A percentile compares a stretch with the other conserved stretches of the same genome.
Conservation (phyloP, 2,888 invertebrate genomes). For the Parascotia fuliginaria region DNA sequence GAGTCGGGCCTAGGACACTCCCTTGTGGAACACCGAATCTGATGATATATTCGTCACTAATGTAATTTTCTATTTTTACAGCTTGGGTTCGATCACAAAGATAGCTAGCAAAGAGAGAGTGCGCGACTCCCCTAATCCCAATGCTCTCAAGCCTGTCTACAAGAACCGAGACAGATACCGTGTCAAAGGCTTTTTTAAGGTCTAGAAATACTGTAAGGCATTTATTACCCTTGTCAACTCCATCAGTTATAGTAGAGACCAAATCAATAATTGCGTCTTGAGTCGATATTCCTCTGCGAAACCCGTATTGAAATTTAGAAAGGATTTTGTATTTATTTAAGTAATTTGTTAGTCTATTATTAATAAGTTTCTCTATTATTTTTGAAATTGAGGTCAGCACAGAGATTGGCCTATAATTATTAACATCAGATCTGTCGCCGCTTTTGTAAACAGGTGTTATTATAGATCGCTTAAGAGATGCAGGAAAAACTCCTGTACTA, state of each 20-base stretch:
- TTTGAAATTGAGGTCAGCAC: too few species aligned
- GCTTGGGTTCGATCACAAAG: background rate
- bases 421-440: constrained; percentile 18
- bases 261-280: constrained; percentile 3
- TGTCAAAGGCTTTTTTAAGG: constrained; percentile 3
- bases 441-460: constrained; percentile 23
- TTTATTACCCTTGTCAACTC: constrained; percentile 10
- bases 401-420: constrained; percentile 11
- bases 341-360: constrained; percentile 1
- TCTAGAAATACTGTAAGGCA: constrained; percentile 11
- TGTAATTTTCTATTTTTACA: background rate
- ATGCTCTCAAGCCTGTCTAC: constrained; percentile 12
- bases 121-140: constrained; percentile 13
- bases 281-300: constrained; percentile 8
- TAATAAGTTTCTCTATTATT: too few species aligned
- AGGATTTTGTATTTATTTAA: background rate
- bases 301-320: constrained; percentile 10
- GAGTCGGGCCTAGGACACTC: background rate
- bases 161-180: constrained; percentile 18
- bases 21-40: background rate
- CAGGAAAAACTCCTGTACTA: constrained; percentile 19
- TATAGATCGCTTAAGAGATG: constrained; percentile 11
- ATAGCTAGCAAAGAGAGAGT: constrained; percentile 11
- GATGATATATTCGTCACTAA: background rate
- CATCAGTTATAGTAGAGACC: background rate